Percentiles rank a stretch among this genome's conserved stretches.
Evolutionary conservation across 2,888 invertebrate genomes (phyloP).

Genomic region (Chrysomela aeneicollis): DNA sequence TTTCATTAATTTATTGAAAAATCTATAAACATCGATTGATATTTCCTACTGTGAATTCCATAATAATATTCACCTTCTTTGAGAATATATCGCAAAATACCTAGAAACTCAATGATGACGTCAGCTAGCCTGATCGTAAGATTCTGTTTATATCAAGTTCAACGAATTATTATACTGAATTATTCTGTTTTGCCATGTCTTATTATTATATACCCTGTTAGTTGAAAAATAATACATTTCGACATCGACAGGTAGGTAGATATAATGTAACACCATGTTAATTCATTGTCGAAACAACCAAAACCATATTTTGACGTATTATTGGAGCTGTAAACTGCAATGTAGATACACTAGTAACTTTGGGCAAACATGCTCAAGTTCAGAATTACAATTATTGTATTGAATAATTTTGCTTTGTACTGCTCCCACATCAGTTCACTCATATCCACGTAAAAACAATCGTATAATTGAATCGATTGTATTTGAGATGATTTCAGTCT

Average conservation of each 20-base stretch:
- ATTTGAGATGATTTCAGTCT: too few relatives aligned
- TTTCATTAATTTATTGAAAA: slow-evolving; percentile 25
- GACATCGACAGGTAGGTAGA: not conserved
- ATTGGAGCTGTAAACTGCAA: too few relatives aligned
- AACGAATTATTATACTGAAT: not conserved
- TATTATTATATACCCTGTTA: slow-evolving; percentile 27
- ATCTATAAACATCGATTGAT: slow-evolving; percentile 28
- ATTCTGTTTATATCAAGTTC: not conserved
- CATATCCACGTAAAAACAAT: too few relatives aligned
- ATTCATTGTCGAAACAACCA: too few relatives aligned
- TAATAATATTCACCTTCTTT: not conserved
- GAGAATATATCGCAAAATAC: slow-evolving; percentile 13
- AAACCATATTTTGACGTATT: too few relatives aligned
- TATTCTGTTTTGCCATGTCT: too few relatives aligned
- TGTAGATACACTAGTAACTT: too few relatives aligned
- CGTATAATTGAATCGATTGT: too few relatives aligned
- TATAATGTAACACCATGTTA: not conserved
- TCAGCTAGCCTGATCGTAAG: not conserved
- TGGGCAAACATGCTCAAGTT: too few relatives aligned
- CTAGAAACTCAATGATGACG: slow-evolving; percentile 22
- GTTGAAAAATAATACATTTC: slow-evolving; percentile 20
- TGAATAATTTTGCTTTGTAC: too few relatives aligned
- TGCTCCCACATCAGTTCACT: too few relatives aligned
- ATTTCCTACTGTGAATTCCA: slow-evolving; percentile 8
- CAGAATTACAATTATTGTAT: too few relatives aligned